Evolutionary conservation across 2,113 vertebrate genomes (phyloP).

Genomic region (Acrocephalus arundinaceus): DNA sequence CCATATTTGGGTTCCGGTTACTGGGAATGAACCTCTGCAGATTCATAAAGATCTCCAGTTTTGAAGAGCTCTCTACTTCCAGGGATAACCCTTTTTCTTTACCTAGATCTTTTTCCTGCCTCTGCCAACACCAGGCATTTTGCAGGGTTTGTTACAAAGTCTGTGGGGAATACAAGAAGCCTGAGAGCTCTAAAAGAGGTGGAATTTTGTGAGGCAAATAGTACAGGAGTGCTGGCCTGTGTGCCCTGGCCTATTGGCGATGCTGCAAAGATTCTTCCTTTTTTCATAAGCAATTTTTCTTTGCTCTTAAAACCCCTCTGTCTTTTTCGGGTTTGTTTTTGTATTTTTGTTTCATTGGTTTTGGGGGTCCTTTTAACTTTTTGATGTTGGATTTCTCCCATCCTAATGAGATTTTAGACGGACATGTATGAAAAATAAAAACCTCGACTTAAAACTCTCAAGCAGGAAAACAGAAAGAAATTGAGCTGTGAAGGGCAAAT

Average conservation of each 20-base stretch:
- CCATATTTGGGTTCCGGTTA: background rate
- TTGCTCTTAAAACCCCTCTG: background rate
- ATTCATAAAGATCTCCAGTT: background rate
- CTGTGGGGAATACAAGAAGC: background rate
- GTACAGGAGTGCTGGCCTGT: background rate
- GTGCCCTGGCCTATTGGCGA: background rate
- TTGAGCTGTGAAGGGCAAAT: background rate
- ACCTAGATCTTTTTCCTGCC: background rate
- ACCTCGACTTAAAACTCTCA: background rate
- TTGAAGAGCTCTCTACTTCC: background rate
- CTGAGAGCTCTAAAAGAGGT: background rate
- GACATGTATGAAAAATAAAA: background rate
- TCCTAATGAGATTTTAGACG: background rate
- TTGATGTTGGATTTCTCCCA: background rate
- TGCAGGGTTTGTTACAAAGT: background rate
- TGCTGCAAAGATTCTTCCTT: background rate
- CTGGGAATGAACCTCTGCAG: background rate
- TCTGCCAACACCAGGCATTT: background rate
- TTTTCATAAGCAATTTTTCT: background rate
- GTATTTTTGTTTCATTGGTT: background rate
- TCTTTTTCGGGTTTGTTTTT: background rate
- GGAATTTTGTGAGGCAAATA: background rate
- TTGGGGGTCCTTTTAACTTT: background rate
- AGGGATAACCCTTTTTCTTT: background rate
- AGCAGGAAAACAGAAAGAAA: background rate